A percentile compares a stretch with the other conserved stretches of the same genome.
phyloP scores from a whole-genome alignment of 2,888 invertebrate species.

The Sclerodermus sp. region DNA sequence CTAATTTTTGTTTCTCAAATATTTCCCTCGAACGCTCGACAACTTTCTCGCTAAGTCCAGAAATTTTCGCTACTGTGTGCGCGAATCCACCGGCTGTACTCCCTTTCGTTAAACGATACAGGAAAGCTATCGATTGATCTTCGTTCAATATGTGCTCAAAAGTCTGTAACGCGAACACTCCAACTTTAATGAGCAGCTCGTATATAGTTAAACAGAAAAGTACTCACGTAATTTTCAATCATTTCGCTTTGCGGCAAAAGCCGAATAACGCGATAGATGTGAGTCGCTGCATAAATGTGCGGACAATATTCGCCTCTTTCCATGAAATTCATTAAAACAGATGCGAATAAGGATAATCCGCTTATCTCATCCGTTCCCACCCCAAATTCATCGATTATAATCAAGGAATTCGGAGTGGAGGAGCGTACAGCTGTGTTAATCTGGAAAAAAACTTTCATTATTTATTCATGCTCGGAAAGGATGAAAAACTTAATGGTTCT shows the following conservation, averaged over 20 bases:
- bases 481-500: slow-evolving; percentile 4
- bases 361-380: slow-evolving; percentile 79
- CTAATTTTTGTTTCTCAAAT: slow-evolving; percentile 26
- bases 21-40: slow-evolving; percentile 60
- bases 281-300: slow-evolving; percentile 77
- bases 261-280: slow-evolving; percentile 69
- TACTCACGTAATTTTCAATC: slow-evolving; percentile 62
- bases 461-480: too few relatives aligned
- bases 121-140: slow-evolving; percentile 64
- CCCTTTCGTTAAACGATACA: slow-evolving; percentile 69
- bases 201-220: slow-evolving; percentile 4
- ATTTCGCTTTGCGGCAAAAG: slow-evolving; percentile 62
- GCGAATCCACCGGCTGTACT: slow-evolving; percentile 67
- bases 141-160: slow-evolving; percentile 66
- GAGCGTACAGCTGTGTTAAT: slow-evolving; percentile 72
- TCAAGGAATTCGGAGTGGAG: slow-evolving; percentile 68
- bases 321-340: slow-evolving; percentile 70
- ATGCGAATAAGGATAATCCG: slow-evolving; percentile 73
- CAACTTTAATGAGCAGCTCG: not conserved
- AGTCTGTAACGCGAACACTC: slow-evolving; percentile 57
- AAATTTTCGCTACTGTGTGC: slow-evolving; percentile 65
- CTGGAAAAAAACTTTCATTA: slow-evolving; percentile 55
- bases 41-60: slow-evolving; percentile 62
- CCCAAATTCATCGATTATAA: slow-evolving; percentile 89
- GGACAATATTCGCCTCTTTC: slow-evolving; percentile 65